Evolutionary conservation across 1,140 invertebrate species (phyloP).

Genomic region (Drosophila kepulauana): DNA sequence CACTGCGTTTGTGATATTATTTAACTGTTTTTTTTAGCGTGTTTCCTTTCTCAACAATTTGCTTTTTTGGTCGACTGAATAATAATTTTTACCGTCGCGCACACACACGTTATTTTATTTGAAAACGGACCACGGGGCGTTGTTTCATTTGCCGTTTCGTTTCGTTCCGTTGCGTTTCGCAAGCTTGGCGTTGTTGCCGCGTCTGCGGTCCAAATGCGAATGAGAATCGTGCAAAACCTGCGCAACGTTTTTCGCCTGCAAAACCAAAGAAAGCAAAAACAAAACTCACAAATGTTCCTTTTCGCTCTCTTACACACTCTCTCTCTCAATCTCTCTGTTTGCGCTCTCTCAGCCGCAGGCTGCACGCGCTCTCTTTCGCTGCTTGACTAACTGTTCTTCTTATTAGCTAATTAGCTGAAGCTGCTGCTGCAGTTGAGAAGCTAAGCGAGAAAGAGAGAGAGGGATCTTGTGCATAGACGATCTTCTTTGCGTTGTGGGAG

Average conservation of each 20-base stretch:
- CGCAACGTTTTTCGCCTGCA: slow-evolving; percentile 44
- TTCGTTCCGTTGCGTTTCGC: slow-evolving; percentile 48
- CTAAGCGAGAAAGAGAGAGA: background rate
- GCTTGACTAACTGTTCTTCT: slow-evolving; percentile 11
- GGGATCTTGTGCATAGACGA: background rate
- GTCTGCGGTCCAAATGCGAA: slow-evolving; percentile 58
- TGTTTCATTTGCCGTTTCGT: slow-evolving; percentile 78
- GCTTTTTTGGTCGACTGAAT: slow-evolving; percentile 7
- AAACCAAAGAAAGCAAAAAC: slow-evolving; percentile 21
- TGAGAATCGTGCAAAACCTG: slow-evolving; percentile 49
- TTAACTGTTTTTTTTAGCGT: slow-evolving; percentile 33
- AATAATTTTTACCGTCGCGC: slow-evolving; percentile 43
- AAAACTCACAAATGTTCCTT: slow-evolving; percentile 7
- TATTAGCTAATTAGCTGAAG: slow-evolving; percentile 30
- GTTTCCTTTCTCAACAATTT: slow-evolving; percentile 7
- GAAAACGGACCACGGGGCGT: slow-evolving; percentile 58
- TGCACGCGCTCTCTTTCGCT: background rate
- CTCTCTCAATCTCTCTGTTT: background rate
- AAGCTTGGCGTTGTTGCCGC: slow-evolving; percentile 66
- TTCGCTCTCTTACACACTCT: background rate
- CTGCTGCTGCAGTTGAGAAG: background rate
- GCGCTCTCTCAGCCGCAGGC: slow-evolving; percentile 3
- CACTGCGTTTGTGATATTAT: slow-evolving; percentile 14
- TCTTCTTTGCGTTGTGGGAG: background rate
- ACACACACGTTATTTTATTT: slow-evolving; percentile 21